phyloP scores from a whole-genome alignment of 2,113 vertebrate species.

The Pomatorhinus ruficollis region DNA sequence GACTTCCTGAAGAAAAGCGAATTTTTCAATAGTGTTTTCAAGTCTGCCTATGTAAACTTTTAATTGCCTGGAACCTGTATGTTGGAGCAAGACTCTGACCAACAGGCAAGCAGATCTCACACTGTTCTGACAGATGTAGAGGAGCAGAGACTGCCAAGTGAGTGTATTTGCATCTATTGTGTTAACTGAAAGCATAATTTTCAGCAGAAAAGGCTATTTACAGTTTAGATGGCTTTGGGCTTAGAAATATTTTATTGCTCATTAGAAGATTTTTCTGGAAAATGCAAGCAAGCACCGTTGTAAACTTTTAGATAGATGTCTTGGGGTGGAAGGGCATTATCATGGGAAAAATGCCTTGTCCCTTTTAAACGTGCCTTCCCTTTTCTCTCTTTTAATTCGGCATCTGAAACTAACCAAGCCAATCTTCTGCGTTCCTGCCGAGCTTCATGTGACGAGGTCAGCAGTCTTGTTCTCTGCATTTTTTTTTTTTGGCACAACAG shows the following conservation, averaged over 20 bases:
- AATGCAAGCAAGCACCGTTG: neutral
- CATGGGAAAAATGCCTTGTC: neutral
- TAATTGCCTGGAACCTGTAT: slow-evolving; percentile 58
- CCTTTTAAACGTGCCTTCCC: neutral
- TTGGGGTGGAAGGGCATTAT: neutral
- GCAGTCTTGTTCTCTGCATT: slow-evolving; percentile 28
- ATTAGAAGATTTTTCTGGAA: neutral
- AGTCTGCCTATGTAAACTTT: slow-evolving; percentile 61
- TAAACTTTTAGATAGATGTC: neutral
- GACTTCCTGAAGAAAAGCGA: slow-evolving; percentile 54
- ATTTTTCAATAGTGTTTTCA: slow-evolving; percentile 47
- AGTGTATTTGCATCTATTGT: slow-evolving; percentile 32
- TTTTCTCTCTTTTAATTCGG: slow-evolving; percentile 31
- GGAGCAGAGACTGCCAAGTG: slow-evolving; percentile 46
- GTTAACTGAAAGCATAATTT: slow-evolving; percentile 38
- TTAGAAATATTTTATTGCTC: neutral
- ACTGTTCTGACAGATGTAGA: slow-evolving; percentile 67
- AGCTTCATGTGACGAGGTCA: slow-evolving; percentile 60
- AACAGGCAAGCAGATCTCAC: slow-evolving; percentile 60
- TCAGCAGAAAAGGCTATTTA: slow-evolving; percentile 41
- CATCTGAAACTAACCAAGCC: slow-evolving; percentile 18
- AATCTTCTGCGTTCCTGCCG: slow-evolving; percentile 27
- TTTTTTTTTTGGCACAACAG: slow-evolving; percentile 55
- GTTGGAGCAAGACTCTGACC: slow-evolving; percentile 52
- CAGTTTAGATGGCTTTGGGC: neutral